These are phyloP conservation scores for Perca schrenkii DNA, from an alignment of 2,113 vertebrate species.

Conservation along the genomic window DNA sequence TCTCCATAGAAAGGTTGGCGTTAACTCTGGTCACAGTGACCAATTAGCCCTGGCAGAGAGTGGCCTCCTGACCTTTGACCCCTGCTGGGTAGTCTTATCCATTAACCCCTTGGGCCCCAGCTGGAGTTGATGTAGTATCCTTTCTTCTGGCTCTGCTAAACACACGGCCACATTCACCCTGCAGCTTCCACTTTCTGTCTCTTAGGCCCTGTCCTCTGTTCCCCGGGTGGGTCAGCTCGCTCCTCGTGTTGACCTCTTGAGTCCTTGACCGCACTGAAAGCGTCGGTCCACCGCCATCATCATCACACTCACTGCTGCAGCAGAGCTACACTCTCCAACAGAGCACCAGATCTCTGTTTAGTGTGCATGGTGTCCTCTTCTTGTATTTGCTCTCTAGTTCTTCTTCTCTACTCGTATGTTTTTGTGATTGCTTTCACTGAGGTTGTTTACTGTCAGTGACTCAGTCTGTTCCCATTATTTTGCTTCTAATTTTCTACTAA, in stretches of 20 bases:
- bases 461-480: neutral
- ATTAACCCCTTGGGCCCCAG: slow-evolving; percentile 91
- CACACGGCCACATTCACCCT: slow-evolving; percentile 89
- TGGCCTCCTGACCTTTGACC: slow-evolving; percentile 93
- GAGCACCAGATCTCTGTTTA: neutral
- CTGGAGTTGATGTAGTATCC: slow-evolving; percentile 91
- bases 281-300: neutral
- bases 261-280: slow-evolving; percentile 54
- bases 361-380: neutral
- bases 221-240: slow-evolving; percentile 86
- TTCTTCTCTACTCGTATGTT: too few relatives aligned
- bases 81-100: slow-evolving; percentile 92
- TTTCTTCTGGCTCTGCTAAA: slow-evolving; percentile 92
- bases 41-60: slow-evolving; percentile 90
- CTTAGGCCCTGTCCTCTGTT: slow-evolving; percentile 89
- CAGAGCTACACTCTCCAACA: neutral
- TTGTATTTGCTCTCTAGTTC: neutral
- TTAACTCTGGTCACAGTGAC: slow-evolving; percentile 86
- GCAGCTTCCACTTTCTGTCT: slow-evolving; percentile 90
- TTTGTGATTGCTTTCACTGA: neutral
- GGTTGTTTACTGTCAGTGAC: neutral
- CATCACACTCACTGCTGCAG: neutral
- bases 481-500: neutral
- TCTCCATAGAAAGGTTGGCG: slow-evolving; percentile 63
- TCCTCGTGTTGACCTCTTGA: slow-evolving; percentile 89